Evolutionary conservation across 30 jellyfish, hydroid and myxozoan genomes (phyloP), one percentile per base, ranked within the genome.

Genomic region (Cassiopea andromeda): DNA sequence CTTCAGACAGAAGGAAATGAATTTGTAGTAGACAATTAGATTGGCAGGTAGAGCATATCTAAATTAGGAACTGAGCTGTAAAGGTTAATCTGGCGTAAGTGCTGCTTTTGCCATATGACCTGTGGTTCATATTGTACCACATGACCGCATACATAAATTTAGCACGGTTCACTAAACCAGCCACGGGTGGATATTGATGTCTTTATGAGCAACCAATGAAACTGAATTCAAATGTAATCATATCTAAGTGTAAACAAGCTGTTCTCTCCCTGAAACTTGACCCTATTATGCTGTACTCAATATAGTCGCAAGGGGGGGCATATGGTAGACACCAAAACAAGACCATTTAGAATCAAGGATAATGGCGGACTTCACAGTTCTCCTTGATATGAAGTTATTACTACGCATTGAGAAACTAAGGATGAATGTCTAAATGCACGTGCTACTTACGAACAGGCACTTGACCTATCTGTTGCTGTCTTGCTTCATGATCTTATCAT

Each of bases 381-480:
- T 50, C 64, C 5, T 50, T 50, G 9, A 9, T 2, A 2, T 9
- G 9, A 9, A 5, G 8, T 50, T 50, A 2, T 50, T 50, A 50
- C 5, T 9, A 2, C 9, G 64, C 64, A 50, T n/a, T 5, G 64
- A 50, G 9, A 50, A 50, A 50, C 9, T 50, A 2, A 2, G 64
- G 9, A 50, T 5, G 64, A 50, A 9, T 50, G 3, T 61, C 14
- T 81, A 54, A 64, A 81, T 81, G 90, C 90, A 54, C 73, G 74
- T 54, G 18, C 48, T 48, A 13, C 13, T 69, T 46, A 73, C 69
- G 38, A 83, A 71, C 7, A 83, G 76, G 80, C 44, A 46, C 9
- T 44, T 86, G 80, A 64, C 69, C 86, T 87, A 57, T 57, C 46
- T 70, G 7, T 78, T 87, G 67, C 59, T 70, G 38, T 59, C 72